Base-by-base conservation (phyloP, 2,888 invertebrate species). In the Lysandra coridon region DNA sequence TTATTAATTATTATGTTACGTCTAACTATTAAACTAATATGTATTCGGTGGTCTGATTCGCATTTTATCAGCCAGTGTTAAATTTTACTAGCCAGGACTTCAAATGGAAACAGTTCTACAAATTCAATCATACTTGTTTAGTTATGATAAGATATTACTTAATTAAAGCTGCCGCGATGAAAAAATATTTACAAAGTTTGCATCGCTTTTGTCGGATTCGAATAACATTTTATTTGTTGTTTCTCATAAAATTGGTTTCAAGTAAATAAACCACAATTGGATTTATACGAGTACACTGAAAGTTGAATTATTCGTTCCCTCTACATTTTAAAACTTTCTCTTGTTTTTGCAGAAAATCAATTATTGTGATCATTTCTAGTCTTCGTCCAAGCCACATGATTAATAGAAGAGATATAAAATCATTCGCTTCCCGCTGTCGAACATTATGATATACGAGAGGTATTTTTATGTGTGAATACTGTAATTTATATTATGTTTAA, bases 181-280 rank as follows among this genome's bases (percentile, higher is more conserved):
- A 69, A 69, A 33, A 69, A 69, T 69, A 69, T 69, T 69, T 69
- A 0, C 33, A 69, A 69, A 69, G 69, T 69, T 69, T 14, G 10
- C 33, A 33, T 33, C 12, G 69, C 33, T 69, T 30, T 69, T 69
- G 69, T 69, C 33, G 14, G 33, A 69, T 69, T 69, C 33, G 69
- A 69, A 69, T 69, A 69, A 33, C 69, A 17, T 69, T 69, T 69
- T 69, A 69, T 33, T 69, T 69, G 64, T 64, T 64, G 64, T 64
- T 30, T 64, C 23, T 64, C 33, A 33, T 69, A 33, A 37, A 33
- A 33, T 69, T 37, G 37, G 33, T 33, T 69, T 69, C 14, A 33
- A 33, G 17, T 57, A 69, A 69, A 64, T 62, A 62, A 30, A 37
- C 33, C 33, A 69, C 33, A 14, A n/a, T 23, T 64, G 23, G 30